Conservation (phyloP, 2,888 invertebrate genomes). For the Rotaria magnacalcarata region DNA sequence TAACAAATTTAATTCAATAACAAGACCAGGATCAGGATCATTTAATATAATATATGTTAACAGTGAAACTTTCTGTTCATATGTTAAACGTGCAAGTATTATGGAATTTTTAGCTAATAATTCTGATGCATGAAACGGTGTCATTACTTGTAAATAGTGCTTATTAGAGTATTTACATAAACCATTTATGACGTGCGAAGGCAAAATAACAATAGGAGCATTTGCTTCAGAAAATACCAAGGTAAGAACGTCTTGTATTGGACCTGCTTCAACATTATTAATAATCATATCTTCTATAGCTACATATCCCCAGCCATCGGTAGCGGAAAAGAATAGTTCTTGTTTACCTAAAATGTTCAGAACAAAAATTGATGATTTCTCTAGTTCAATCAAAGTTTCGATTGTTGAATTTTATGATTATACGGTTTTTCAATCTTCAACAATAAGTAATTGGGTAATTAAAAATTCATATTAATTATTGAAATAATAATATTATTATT, state of each 20-base stretch:
- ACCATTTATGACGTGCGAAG: slow-evolving; percentile 42
- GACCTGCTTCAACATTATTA: slow-evolving; percentile 40
- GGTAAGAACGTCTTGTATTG: slow-evolving; percentile 42
- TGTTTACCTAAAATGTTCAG: slow-evolving; percentile 37
- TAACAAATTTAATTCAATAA: slow-evolving; percentile 43
- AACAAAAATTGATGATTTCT: no score
- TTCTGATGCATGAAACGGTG: slow-evolving; percentile 44
- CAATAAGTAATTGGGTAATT: no score
- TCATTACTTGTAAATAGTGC: slow-evolving; percentile 46
- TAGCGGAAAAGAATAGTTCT: slow-evolving; percentile 43
- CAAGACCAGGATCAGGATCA: slow-evolving; percentile 39
- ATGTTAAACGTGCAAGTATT: slow-evolving; percentile 33
- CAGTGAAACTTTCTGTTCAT: slow-evolving; percentile 41
- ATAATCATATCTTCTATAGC: slow-evolving; percentile 47
- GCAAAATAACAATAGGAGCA: slow-evolving; percentile 44
- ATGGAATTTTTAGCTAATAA: slow-evolving; percentile 43
- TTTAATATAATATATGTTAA: slow-evolving; percentile 41
- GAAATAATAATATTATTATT: no score
- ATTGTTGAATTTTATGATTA: no score
- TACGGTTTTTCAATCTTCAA: no score
- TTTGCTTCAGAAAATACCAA: slow-evolving; percentile 43
- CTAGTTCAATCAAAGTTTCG: no score
- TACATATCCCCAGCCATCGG: slow-evolving; percentile 47
- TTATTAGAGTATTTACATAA: slow-evolving; percentile 41
- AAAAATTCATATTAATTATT: no score